Evolutionary conservation across 2,888 invertebrate genomes (phyloP), one percentile per base, ranked within the genome.

Genomic region (Cryptocephalus primarius): DNA sequence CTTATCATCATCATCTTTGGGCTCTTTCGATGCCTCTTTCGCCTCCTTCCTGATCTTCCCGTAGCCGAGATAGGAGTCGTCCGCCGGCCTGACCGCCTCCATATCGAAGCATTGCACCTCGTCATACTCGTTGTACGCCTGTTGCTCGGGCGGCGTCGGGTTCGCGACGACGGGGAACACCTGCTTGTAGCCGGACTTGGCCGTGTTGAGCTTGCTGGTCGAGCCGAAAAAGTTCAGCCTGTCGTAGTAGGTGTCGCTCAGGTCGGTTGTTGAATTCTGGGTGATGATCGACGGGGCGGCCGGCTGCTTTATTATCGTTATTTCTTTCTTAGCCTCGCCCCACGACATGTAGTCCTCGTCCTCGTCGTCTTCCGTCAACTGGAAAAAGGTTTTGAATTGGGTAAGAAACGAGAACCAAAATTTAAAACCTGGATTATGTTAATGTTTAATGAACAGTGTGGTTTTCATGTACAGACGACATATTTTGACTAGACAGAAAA

Each of bases 211-310:
- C 69, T 83, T 85, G 53, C 81, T 81, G 47, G 83, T 80, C 0
- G 87, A 83, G 9, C 87, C 86, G 61, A 89, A 83, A 63, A 87
- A 86, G 61, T 88, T 85, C 48, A 90, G 68, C 50, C 83, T 83
- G 66, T 89, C 88, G 68, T 90, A 90, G 61, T 82, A 80, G 49
- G 78, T 75, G 60, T 78, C 75, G 14, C 61, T 59, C 8, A 49
- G 49, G 9, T 52, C 51, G n/a, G 54, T 52, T 1, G 52, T 43
- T n/a, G 55, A 52, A 33, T 47, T 50, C 43, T 62, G 63, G n/a
- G 75, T 71, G 45, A 79, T 77, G 34, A 79, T 74, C 62, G 77
- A 72, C 8, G 78, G 74, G 36, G 75, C 73, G 32, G 53, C 43
- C 9, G 55, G 46, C 43, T 55, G 55, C 22, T 57, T 77, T 64